Base-by-base conservation (phyloP, 2,113 vertebrate genomes). In the Vireo altiloquus region DNA sequence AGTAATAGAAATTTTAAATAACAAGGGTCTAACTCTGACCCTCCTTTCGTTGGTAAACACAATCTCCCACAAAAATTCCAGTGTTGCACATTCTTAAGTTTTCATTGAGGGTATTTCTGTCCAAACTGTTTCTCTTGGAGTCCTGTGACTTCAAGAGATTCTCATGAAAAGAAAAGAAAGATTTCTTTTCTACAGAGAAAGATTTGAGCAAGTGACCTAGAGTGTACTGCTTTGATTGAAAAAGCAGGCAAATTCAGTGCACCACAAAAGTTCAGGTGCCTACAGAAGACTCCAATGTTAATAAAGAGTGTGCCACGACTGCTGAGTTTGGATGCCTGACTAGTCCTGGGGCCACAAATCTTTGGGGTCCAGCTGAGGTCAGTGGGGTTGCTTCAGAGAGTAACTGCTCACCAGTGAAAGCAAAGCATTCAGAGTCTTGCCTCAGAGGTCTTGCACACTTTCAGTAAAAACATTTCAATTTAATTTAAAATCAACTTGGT, bases 131-230 rank as follows among this genome's bases (percentile, higher is more conserved):
- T 47, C 66, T 88, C 22, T 53, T 76, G 56, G 66, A 85, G 66
- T 82, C 3, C 0, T 37, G 11, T 72, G 70, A 74, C 68, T 91
- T 89, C 33, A 44, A 23, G 39, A 83, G 52, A 56, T 47, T 35
- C 47, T 74, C 56, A 56, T 8, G 28, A 52, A 86, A 85, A 33
- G 52, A 86, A n/a, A n/a, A n/a, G n/a, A n/a, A n/a, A n/a, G n/a
- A n/a, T n/a, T n/a, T n/a, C n/a, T n/a, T n/a, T 82, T 94, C 94
- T 93, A 50, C 64, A 49, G 87, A 88, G 60, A 83, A 93, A 77
- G 5, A 1, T 57, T 66, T 50, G 63, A 85, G 39, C 25, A 85
- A 71, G 57, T 84, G 81, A 18, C n/a, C n/a, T n/a, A 4, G 25
- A 91, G 30, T 9, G 2, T 39, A n/a, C n/a, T 69, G 31, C 30